Conservation (phyloP, 2,797 vertebrate genomes). For the Neostethus bicornis region DNA sequence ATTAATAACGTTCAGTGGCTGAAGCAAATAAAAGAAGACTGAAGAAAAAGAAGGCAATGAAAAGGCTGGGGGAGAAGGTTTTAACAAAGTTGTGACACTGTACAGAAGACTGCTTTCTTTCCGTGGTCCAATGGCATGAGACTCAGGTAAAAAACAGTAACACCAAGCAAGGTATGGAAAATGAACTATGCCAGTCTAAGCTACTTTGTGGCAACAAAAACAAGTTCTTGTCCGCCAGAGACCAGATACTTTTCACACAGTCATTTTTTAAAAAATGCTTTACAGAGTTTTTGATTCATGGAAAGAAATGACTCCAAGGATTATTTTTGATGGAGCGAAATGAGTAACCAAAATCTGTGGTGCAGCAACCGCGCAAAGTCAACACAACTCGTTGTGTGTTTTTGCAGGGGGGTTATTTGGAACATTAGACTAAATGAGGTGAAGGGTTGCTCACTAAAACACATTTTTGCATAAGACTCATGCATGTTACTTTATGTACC, state of each 20-base stretch:
- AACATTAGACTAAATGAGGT: no score
- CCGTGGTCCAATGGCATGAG: constrained; percentile 47
- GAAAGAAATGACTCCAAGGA: no score
- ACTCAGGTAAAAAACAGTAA: constrained; percentile 33
- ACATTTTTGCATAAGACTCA: no score
- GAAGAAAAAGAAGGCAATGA: constrained; percentile 38
- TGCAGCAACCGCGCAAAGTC: no score
- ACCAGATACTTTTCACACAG: constrained; percentile 30
- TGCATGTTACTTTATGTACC: no score
- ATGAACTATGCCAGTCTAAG: constrained; percentile 22
- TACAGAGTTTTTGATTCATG: constrained; percentile 14
- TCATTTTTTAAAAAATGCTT: constrained; percentile 21
- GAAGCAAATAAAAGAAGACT: constrained; percentile 15
- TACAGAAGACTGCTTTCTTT: constrained; percentile 58
- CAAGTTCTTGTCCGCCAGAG: constrained; percentile 4
- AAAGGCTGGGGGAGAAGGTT: constrained; percentile 34
- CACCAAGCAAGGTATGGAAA: background rate
- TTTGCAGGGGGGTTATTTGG: no score
- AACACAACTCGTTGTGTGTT: no score
- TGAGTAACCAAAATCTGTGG: no score
- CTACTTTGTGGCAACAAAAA: constrained; percentile 15
- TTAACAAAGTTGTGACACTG: constrained; percentile 59
- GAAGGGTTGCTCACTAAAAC: no score
- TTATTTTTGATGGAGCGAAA: no score
- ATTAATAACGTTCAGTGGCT: constrained; percentile 39